phyloP scores from a whole-genome alignment of 1,140 invertebrate genomes.

The Semibalanus balanoides region DNA sequence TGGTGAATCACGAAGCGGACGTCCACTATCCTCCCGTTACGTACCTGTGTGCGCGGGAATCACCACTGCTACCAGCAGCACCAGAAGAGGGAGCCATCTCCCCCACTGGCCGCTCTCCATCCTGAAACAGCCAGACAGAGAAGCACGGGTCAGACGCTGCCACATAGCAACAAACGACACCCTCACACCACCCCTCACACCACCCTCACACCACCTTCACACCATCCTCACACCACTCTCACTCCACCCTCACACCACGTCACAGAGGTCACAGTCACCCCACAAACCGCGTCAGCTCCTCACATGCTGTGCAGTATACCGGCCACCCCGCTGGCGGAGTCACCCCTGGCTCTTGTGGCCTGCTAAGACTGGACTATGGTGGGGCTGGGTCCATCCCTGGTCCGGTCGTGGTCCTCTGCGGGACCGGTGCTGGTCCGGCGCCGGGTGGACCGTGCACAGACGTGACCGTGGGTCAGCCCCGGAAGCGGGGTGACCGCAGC shows the following conservation, averaged over 20 bases:
- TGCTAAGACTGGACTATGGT: no score
- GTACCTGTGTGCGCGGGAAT: not conserved
- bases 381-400: not conserved
- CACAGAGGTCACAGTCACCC: no score
- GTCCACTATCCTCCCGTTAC: not conserved
- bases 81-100: not conserved
- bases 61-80: not conserved
- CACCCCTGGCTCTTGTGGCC: no score
- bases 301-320: no score
- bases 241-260: not conserved
- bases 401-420: not conserved
- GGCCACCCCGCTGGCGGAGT: no score
- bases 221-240: not conserved
- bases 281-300: no score
- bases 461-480: not conserved
- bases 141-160: no score
- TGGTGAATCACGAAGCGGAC: not conserved
- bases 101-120: conserved; percentile 1
- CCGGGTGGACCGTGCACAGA: no score
- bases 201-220: no score
- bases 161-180: not conserved
- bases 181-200: no score
- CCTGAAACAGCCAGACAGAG: not conserved
- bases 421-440: no score
- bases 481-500: not conserved